Evolutionary conservation across 2,797 vertebrate species (phyloP).

Genomic region (Arctocebus calabarensis): DNA sequence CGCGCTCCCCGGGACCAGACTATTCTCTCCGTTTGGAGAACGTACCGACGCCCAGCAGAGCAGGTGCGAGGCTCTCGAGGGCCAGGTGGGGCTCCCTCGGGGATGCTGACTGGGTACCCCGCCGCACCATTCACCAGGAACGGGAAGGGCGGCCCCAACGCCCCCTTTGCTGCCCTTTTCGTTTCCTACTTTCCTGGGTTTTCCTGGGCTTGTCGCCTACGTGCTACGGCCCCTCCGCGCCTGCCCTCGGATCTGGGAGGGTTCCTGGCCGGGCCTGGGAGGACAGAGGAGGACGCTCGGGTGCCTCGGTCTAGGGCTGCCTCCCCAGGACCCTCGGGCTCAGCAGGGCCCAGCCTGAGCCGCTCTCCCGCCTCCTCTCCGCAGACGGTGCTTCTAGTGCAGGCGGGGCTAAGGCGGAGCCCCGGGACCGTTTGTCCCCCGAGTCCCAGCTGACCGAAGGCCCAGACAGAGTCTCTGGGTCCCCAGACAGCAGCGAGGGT

Average conservation of each 20-base stretch:
- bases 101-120: background rate
- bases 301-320: background rate
- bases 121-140: background rate
- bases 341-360: background rate
- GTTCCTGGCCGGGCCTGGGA: background rate
- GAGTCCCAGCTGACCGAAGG: conserved; percentile 88
- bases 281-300: background rate
- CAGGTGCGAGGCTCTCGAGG: conserved; percentile 90
- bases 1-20: conserved; percentile 92
- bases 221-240: background rate
- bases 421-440: conserved; percentile 89
- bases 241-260: background rate
- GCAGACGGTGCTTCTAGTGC: conserved; percentile 86
- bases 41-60: conserved; percentile 91
- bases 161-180: background rate
- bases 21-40: conserved; percentile 89
- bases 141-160: background rate
- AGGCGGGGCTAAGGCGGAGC: conserved; percentile 80
- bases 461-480: conserved; percentile 90
- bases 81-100: background rate
- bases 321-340: background rate
- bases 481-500: conserved; percentile 93
- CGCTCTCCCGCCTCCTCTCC: conserved; percentile 40
- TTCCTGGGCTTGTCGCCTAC: background rate
- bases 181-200: background rate